Evolutionary conservation across 2,113 vertebrate genomes (phyloP).

Genomic region (Spheniscus mendiculus): DNA sequence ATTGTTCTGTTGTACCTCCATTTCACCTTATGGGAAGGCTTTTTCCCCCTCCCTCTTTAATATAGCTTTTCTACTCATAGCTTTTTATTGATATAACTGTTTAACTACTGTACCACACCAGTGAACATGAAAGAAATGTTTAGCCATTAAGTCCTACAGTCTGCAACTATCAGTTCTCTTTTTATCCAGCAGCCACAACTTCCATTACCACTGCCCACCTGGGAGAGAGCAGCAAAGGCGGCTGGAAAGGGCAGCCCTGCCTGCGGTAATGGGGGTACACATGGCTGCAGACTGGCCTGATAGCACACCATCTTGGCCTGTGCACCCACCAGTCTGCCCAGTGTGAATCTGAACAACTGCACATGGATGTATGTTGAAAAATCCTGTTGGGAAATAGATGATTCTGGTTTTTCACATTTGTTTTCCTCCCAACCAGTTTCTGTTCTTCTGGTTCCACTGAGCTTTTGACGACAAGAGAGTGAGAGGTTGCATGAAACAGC

Average conservation of each 20-base stretch:
- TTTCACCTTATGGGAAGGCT: neutral
- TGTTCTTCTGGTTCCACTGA: neutral
- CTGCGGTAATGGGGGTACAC: neutral
- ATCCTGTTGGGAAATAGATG: fast-evolving
- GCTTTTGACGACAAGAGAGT: neutral
- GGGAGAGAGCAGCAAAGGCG: neutral
- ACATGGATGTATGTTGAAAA: neutral
- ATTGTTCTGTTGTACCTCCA: neutral
- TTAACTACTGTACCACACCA: neutral
- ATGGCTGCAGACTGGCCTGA: neutral
- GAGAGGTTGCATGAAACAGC: neutral
- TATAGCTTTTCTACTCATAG: neutral
- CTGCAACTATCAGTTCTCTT: neutral
- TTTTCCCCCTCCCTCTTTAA: neutral
- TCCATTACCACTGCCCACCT: neutral
- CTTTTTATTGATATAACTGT: neutral
- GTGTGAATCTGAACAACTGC: neutral
- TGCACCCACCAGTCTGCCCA: neutral
- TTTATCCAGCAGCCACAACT: neutral
- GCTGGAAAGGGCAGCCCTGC: neutral
- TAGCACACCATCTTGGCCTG: neutral
- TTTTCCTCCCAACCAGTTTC: neutral
- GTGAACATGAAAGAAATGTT: neutral
- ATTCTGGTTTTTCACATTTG: neutral
- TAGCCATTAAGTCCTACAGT: neutral